A percentile compares a stretch with the other conserved stretches of the same genome.
phyloP scores from a whole-genome alignment of 2,797 vertebrate species.

The Prunella strophiata region DNA sequence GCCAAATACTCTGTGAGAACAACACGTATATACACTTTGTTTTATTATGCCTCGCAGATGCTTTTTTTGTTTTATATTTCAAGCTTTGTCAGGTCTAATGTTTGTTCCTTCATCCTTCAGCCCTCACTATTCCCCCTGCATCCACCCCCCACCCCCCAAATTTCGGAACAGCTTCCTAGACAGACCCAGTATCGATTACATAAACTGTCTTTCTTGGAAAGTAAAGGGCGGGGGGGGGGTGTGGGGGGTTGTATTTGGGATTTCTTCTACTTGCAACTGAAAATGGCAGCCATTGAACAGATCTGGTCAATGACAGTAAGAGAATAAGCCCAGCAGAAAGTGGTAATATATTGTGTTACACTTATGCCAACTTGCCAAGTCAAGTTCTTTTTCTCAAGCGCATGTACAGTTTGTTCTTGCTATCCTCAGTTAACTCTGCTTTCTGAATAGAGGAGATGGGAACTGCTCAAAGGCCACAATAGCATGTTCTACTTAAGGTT shows the following conservation, averaged over 20 bases:
- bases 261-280: slow-evolving; percentile 63
- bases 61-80: slow-evolving; percentile 81
- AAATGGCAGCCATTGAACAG: slow-evolving; percentile 66
- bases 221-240: not conserved
- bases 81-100: slow-evolving; percentile 75
- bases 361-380: slow-evolving; percentile 71
- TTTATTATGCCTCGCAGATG: slow-evolving; percentile 80
- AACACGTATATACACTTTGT: slow-evolving; percentile 81
- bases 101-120: slow-evolving; percentile 32
- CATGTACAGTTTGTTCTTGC: slow-evolving; percentile 72
- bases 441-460: slow-evolving; percentile 75
- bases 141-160: not conserved
- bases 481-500: slow-evolving; percentile 74
- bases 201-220: slow-evolving; percentile 78
- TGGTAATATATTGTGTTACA: slow-evolving; percentile 68
- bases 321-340: slow-evolving; percentile 68
- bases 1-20: slow-evolving; percentile 82
- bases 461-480: slow-evolving; percentile 72
- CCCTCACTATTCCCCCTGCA: not conserved
- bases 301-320: slow-evolving; percentile 62
- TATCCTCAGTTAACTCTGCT: slow-evolving; percentile 66
- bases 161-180: slow-evolving; percentile 68
- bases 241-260: not conserved
- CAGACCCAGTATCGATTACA: slow-evolving; percentile 58
- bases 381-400: slow-evolving; percentile 73